Conservation (phyloP, 2,113 vertebrate genomes). For the Phaethon lepturus region DNA sequence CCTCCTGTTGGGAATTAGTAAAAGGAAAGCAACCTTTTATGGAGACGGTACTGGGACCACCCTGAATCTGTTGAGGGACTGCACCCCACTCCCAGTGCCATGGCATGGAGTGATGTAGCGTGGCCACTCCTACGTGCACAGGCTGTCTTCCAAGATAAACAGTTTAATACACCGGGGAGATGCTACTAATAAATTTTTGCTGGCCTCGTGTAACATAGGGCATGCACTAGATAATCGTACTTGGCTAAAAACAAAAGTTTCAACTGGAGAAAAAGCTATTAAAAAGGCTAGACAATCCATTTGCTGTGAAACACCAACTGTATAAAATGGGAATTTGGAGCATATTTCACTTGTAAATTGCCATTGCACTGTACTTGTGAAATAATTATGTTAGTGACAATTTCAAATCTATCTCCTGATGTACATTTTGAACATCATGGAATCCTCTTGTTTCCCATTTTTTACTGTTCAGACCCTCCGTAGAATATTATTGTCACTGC, state of each 20-base stretch:
- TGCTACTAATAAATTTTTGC: background rate
- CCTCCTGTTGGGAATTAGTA: background rate
- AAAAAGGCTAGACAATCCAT: background rate
- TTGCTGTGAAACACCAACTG: background rate
- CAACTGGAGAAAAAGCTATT: background rate
- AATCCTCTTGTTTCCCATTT: conserved; percentile 71
- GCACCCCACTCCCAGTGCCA: accelerated
- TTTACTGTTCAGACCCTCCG: conserved; percentile 73
- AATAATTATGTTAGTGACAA: conserved; percentile 49
- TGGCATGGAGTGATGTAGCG: background rate
- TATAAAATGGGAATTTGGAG: background rate
- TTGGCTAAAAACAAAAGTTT: background rate
- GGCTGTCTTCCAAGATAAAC: background rate
- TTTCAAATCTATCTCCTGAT: conserved; percentile 55
- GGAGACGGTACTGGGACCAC: accelerated
- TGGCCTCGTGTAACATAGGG: background rate
- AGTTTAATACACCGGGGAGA: background rate
- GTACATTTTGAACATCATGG: conserved; percentile 55
- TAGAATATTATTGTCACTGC: conserved; percentile 70
- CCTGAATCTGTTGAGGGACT: background rate
- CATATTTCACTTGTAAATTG: conserved; percentile 41
- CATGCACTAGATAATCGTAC: background rate
- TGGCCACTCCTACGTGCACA: background rate
- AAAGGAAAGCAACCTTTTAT: background rate
- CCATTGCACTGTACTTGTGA: conserved; percentile 6